Conservation (phyloP, 2,113 vertebrate genomes). For the Hippocampus zosterae region DNA sequence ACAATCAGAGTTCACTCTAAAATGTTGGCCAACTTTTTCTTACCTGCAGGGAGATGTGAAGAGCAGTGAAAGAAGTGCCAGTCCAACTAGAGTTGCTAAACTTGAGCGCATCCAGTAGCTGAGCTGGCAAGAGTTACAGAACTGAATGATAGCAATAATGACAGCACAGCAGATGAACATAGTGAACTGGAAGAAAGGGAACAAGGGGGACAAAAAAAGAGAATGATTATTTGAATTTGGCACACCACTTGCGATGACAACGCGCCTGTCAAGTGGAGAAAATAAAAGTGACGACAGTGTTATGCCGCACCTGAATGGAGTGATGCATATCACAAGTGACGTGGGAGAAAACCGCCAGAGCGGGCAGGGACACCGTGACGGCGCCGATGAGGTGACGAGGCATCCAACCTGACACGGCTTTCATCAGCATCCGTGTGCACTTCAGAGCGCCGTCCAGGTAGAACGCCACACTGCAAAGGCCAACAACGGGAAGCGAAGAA, state of each 20-base stretch:
- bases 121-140: conserved; percentile 98
- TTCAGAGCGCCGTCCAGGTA: conserved; percentile 82
- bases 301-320: conserved; percentile 62
- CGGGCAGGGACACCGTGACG: conserved; percentile 87
- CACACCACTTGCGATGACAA: neutral
- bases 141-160: conserved; percentile 90
- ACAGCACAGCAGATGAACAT: conserved; percentile 87
- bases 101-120: conserved; percentile 96
- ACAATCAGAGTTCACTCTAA: neutral
- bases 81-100: conserved; percentile 83
- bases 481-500: neutral
- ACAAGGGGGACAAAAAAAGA: neutral
- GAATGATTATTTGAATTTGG: neutral
- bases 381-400: conserved; percentile 88
- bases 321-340: conserved; percentile 78
- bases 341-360: conserved; percentile 86
- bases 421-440: conserved; percentile 82
- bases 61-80: conserved; percentile 80
- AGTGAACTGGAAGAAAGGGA: conserved; percentile 71
- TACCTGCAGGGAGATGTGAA: conserved; percentile 76
- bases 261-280: neutral
- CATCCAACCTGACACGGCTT: conserved; percentile 85
- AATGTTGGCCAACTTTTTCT: neutral
- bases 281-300: neutral
- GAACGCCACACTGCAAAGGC: conserved; percentile 84